Conservation (phyloP, 2,888 invertebrate species). For the Arctia plantaginis region DNA sequence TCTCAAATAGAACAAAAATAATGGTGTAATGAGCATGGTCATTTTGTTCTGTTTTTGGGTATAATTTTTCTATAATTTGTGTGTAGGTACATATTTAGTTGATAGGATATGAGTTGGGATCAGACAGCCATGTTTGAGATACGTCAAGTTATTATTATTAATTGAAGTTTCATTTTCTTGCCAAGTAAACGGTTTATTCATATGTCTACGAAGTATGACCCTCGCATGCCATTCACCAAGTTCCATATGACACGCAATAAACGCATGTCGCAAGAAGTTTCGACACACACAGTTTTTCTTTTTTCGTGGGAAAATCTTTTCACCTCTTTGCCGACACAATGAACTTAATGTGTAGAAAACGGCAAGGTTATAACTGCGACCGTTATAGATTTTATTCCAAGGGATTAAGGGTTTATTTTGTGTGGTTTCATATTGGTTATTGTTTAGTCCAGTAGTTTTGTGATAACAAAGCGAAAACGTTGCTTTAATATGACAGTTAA, state of each 20-base stretch:
- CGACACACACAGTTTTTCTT: conserved; percentile 77
- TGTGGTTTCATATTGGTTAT: neutral
- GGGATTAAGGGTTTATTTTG: conserved; percentile 25
- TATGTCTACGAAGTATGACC: conserved; percentile 55
- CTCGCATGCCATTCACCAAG: conserved; percentile 54
- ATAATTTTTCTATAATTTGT: too few species aligned
- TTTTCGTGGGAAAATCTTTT: conserved; percentile 85
- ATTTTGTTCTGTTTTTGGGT: too few species aligned
- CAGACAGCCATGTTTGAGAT: neutral
- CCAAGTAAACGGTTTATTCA: conserved; percentile 33
- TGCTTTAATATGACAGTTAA: conserved; percentile 21
- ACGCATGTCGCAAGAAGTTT: conserved; percentile 71
- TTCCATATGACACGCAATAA: conserved; percentile 64
- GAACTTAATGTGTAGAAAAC: conserved; percentile 58
- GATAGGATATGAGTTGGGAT: too few species aligned
- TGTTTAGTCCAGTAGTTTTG: conserved; percentile 31
- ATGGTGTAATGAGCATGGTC: too few species aligned
- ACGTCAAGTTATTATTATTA: neutral
- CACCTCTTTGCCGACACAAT: conserved; percentile 74
- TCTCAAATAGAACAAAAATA: too few species aligned
- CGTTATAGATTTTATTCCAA: conserved; percentile 27
- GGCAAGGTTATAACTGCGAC: conserved; percentile 45
- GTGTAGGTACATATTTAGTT: too few species aligned
- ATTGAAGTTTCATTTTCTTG: conserved; percentile 22
- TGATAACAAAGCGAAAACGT: conserved; percentile 49